Evolutionary conservation across 30 jellyfish, hydroid and myxozoan genomes (phyloP).

Genomic region (Aurelia coerulea): DNA sequence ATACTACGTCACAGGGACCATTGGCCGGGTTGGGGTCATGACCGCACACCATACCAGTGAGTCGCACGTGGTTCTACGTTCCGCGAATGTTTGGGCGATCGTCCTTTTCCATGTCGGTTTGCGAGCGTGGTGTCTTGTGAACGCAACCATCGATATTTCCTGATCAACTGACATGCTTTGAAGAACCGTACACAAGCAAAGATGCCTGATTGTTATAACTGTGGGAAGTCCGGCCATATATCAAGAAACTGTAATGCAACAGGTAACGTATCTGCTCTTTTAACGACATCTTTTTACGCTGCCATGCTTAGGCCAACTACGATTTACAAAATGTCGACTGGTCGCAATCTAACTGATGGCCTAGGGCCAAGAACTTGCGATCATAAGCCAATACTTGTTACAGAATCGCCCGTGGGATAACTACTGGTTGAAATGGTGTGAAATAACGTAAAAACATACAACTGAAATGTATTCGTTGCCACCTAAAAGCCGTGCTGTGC

Average conservation of each 20-base stretch:
- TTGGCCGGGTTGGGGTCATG: too few species aligned
- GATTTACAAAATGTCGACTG: not conserved
- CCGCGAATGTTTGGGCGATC: conserved; percentile 17
- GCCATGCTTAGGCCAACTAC: conserved; percentile 2
- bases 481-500: too few species aligned
- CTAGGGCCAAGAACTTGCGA: too few species aligned
- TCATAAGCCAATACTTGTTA: too few species aligned
- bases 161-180: not conserved
- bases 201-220: conserved; percentile 85
- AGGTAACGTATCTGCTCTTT: conserved; percentile 12
- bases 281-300: not conserved
- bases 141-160: too few species aligned
- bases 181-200: not conserved
- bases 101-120: conserved; percentile 3
- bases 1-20: too few species aligned
- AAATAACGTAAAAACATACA: too few species aligned
- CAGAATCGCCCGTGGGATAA: too few species aligned
- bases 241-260: conserved; percentile 66
- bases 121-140: conserved; percentile 7
- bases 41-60: not conserved
- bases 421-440: too few species aligned
- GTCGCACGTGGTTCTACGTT: conserved; percentile 32
- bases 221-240: conserved; percentile 94
- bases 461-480: too few species aligned
- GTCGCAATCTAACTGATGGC: too few species aligned